A percentile compares a stretch with the other conserved stretches of the same genome.
These are phyloP conservation scores for Abrostola tripartita DNA, from an alignment of 2,888 invertebrate species.

Conservation along the genomic window DNA sequence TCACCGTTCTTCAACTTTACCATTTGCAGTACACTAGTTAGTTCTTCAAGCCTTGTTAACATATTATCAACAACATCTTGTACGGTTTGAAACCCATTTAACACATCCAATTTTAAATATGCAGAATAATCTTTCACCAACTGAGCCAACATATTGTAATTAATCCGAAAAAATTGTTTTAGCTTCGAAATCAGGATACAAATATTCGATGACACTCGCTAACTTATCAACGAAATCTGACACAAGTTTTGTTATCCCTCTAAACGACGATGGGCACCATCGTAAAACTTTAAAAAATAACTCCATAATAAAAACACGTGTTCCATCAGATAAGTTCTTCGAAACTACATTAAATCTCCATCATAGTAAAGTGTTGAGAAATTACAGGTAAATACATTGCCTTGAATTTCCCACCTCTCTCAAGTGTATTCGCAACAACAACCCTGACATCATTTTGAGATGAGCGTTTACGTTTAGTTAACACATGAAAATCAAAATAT, in stretches of 20 bases:
- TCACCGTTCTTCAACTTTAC: conserved; percentile 84
- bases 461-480: not conserved
- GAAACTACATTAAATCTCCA: conserved; percentile 15
- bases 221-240: conserved; percentile 76
- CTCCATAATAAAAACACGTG: conserved; percentile 67
- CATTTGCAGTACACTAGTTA: conserved; percentile 89
- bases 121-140: conserved; percentile 86
- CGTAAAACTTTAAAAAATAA: conserved; percentile 73
- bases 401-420: conserved; percentile 55
- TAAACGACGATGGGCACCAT: conserved; percentile 71
- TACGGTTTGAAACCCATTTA: conserved; percentile 88
- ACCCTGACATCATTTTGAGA: conserved; percentile 45
- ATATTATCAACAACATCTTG: conserved; percentile 91
- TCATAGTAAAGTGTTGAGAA: conserved; percentile 38
- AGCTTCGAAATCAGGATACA: conserved; percentile 82
- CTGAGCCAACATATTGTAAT: conserved; percentile 83
- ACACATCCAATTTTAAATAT: conserved; percentile 86
- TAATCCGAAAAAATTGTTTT: conserved; percentile 31
- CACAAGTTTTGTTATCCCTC: conserved; percentile 77
- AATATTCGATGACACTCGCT: conserved; percentile 77
- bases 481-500: no score
- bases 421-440: conserved; percentile 30
- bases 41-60: conserved; percentile 90
- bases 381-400: conserved; percentile 43
- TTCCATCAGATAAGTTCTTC: conserved; percentile 6